Evolutionary conservation across 1,140 invertebrate genomes (phyloP), one percentile per base, ranked within the genome.

Genomic region (Drosophila tsacasi): DNA sequence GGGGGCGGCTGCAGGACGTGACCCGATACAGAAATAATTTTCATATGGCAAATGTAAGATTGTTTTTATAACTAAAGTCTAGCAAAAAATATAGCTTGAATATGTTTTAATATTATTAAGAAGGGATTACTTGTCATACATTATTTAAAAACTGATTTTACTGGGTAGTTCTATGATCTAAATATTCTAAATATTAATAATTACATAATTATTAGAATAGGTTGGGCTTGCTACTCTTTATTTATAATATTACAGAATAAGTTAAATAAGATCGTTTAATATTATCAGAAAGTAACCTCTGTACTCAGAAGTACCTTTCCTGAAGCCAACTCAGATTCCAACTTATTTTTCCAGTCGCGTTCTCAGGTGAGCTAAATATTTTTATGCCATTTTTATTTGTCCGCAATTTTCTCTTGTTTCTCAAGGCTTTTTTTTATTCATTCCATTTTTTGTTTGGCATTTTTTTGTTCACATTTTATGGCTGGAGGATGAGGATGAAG

Each of bases 311-410:
- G 15, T 44, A 7, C 12, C 39, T 39, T 50, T 40, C 6, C 17
- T 23, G 12, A 35, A 35, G 1, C 8, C 15, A n/a, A 32, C n/a
- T 25, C 10, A 21, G 12, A 23, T 25, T 30, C 15, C 32, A 12
- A n/a, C 23, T 57, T 17, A 32, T 30, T 39, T 58, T 25, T 17
- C 27, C 17, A 25, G 10, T 63, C 35, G 15, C 54, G 5, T 57
- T 57, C 21, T 46, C 58, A 81, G 77, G 64, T 81, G 44, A 80
- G 60, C 52, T 44, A n/a, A 81, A 81, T 76, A 80, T 81, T 80
- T 80, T 42, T 69, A 71, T 80, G 46, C 63, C 44, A 65, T 74
- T 78, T 78, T 74, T 61, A 64, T 73, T 66, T 61, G 44, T 64
- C 47, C 42, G 39, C 46, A 63, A 69, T 58, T 61, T 66, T 44